phyloP scores from a whole-genome alignment of 2,888 invertebrate genomes.

The Oscheius sp. region DNA sequence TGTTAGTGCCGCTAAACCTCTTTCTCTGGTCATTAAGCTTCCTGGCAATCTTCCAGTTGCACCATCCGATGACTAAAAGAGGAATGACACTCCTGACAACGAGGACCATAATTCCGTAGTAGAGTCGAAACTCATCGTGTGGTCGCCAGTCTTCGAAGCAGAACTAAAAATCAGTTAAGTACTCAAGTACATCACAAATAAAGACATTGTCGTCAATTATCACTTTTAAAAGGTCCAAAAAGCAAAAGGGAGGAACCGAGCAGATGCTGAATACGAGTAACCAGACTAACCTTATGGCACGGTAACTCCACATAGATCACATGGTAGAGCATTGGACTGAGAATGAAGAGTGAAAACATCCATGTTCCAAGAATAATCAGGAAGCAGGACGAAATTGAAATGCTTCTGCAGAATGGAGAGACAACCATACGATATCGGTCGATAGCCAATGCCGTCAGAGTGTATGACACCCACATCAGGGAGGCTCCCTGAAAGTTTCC shows the following conservation, averaged over 20 bases:
- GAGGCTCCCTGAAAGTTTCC: conserved; percentile 53
- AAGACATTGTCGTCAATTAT: too few relatives aligned
- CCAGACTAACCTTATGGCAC: conserved; percentile 4
- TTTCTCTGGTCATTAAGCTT: conserved; percentile 54
- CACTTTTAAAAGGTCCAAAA: too few relatives aligned
- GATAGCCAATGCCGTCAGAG: conserved; percentile 62
- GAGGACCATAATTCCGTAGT: conserved; percentile 75
- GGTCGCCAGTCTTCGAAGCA: conserved; percentile 64
- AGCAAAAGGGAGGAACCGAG: background rate
- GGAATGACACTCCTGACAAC: conserved; percentile 91
- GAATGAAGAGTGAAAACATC: conserved; percentile 52
- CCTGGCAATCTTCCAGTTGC: conserved; percentile 82
- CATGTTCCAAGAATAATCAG: conserved; percentile 56
- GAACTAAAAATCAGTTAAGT: conserved; percentile 48
- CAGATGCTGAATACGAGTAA: background rate
- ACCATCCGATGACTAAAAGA: conserved; percentile 90
- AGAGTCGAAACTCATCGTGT: conserved; percentile 52
- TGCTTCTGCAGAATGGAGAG: conserved; percentile 53
- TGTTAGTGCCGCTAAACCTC: conserved; percentile 44
- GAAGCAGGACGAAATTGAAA: conserved; percentile 44
- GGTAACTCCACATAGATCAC: conserved; percentile 37
- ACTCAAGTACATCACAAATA: background rate
- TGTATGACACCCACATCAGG: conserved; percentile 63
- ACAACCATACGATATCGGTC: conserved; percentile 61
- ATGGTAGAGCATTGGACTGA: conserved; percentile 45